phyloP scores from a whole-genome alignment of 2,888 invertebrate species.

The Parnassius orleans region DNA sequence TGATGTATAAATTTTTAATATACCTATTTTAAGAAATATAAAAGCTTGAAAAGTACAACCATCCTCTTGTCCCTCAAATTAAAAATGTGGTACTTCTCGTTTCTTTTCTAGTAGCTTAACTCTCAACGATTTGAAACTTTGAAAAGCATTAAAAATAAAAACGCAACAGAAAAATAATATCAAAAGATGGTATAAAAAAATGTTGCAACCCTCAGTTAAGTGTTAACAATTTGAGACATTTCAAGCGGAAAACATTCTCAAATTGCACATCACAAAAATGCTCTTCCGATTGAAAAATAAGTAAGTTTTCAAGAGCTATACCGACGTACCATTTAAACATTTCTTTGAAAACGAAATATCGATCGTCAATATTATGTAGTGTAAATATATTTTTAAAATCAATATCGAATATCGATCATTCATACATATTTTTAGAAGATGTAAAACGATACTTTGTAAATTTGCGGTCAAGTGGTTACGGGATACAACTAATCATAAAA shows the following conservation, averaged over 20 bases:
- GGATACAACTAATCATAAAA: conserved; percentile 50
- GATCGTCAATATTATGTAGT: background rate
- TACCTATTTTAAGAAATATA: no score
- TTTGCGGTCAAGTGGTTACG: conserved; percentile 66
- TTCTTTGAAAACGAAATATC: conserved; percentile 4
- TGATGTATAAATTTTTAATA: no score
- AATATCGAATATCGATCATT: conserved; percentile 60
- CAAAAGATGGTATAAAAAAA: conserved; percentile 60
- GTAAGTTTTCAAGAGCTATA: conserved; percentile 32
- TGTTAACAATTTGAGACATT: conserved; percentile 63
- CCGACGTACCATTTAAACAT: conserved; percentile 7
- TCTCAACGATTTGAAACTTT: conserved; percentile 18
- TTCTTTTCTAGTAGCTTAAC: conserved; percentile 10
- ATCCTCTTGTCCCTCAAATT: conserved; percentile 21
- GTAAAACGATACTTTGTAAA: conserved; percentile 57
- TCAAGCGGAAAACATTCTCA: conserved; percentile 78
- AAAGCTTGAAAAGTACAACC: no score
- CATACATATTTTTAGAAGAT: conserved; percentile 48
- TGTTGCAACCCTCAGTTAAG: conserved; percentile 51
- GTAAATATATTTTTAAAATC: conserved; percentile 29
- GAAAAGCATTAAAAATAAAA: conserved; percentile 32
- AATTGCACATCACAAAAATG: conserved; percentile 68
- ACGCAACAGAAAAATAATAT: conserved; percentile 53
- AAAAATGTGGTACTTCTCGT: conserved; percentile 19
- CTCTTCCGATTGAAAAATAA: conserved; percentile 59